phyloP scores from a whole-genome alignment of 2,797 vertebrate genomes.

The Lepus townsendii region DNA sequence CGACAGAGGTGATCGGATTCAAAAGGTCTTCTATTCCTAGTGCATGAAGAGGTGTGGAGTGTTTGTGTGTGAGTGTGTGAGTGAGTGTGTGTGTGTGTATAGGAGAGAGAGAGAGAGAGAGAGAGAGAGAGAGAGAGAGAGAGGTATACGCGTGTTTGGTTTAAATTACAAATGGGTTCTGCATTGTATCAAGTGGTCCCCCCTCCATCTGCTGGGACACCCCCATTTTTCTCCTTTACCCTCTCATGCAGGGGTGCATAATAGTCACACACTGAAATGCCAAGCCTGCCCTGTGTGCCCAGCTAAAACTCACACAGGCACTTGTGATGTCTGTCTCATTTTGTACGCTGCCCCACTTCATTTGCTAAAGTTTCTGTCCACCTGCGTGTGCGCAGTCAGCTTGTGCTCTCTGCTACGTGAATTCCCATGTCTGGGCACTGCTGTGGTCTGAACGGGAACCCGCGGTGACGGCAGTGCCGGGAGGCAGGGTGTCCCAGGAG shows the following conservation, averaged over 20 bases:
- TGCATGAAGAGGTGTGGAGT: neutral
- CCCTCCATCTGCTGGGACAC: neutral
- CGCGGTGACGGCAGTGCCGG: too few species aligned
- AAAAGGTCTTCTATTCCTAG: neutral
- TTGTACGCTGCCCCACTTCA: neutral
- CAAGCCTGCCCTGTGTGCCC: neutral
- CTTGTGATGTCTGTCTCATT: neutral
- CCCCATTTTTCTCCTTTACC: neutral
- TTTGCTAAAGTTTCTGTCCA: conserved; percentile 4
- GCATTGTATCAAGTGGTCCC: neutral
- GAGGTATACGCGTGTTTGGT: neutral
- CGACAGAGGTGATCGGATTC: neutral
- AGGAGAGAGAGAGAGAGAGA: too few species aligned
- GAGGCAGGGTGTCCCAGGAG: neutral
- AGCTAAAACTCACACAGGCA: neutral
- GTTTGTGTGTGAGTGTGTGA: too few species aligned
- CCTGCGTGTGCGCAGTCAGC: neutral
- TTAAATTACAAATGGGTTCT: neutral
- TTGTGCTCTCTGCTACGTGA: neutral
- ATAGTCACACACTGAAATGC: neutral
- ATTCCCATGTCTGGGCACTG: neutral
- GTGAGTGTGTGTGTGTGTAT: too few species aligned
- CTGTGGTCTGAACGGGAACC: neutral
- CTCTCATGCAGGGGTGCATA: neutral
- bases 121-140: too few species aligned